Percentiles rank a stretch among this genome's conserved stretches.
Conservation (phyloP, 2,113 vertebrate genomes). For the Procavia capensis region DNA sequence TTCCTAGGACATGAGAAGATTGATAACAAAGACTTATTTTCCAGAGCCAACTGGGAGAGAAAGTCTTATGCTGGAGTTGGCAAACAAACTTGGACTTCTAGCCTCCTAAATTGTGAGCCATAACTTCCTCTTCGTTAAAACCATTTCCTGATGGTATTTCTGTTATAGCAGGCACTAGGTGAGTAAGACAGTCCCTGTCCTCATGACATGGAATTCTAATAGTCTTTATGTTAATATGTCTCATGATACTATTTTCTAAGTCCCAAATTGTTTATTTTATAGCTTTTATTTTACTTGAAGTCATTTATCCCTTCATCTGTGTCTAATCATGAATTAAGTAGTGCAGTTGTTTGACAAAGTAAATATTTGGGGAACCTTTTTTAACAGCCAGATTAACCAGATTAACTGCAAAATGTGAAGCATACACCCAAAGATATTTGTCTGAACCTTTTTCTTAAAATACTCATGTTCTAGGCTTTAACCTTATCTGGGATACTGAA, state of each 20-base stretch:
- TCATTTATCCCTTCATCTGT: background rate
- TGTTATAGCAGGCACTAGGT: too few relatives aligned
- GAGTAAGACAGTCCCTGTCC: background rate
- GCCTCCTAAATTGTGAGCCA: too few relatives aligned
- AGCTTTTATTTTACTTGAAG: conserved; percentile 20
- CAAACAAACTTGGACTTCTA: too few relatives aligned
- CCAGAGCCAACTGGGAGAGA: too few relatives aligned
- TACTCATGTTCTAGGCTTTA: background rate
- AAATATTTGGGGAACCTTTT: background rate
- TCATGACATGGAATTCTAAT: background rate
- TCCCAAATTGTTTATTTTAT: background rate
- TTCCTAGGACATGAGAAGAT: too few relatives aligned
- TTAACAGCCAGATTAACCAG: background rate
- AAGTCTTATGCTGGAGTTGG: too few relatives aligned
- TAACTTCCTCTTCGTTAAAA: too few relatives aligned
- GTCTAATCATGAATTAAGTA: background rate
- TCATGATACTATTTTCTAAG: background rate
- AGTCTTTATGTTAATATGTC: background rate
- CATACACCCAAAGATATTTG: background rate
- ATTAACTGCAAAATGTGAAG: background rate
- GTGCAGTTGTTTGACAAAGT: background rate
- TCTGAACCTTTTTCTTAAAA: background rate
- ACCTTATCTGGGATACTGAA: background rate
- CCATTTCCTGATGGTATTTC: too few relatives aligned
- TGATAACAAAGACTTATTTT: too few relatives aligned